These are phyloP conservation scores for Orbicella faveolata DNA, from an alignment of 64 coral and sea anemone species.

Conservation along the genomic window DNA sequence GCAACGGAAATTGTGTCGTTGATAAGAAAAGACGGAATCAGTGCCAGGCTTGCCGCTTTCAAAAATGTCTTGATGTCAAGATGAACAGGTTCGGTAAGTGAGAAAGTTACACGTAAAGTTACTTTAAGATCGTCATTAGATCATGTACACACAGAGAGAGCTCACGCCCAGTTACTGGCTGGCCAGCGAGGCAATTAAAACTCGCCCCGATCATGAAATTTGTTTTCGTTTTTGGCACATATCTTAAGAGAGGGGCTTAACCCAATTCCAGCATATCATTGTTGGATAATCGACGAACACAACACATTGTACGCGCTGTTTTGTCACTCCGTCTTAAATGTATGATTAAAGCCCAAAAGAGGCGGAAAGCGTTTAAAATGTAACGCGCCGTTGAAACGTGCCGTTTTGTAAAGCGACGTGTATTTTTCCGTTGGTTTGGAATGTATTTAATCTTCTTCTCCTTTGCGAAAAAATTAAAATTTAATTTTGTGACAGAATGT, in stretches of 20 bases:
- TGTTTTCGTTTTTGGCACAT: slow-evolving; percentile 49
- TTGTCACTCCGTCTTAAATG: background rate
- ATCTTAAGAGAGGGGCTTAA: slow-evolving; percentile 48
- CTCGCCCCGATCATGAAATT: slow-evolving; percentile 14
- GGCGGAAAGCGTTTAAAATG: slow-evolving; percentile 13
- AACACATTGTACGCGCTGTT: slow-evolving; percentile 16
- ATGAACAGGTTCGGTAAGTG: slow-evolving; percentile 99
- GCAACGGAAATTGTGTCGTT: slow-evolving; percentile 88
- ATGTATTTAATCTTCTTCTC: slow-evolving; percentile 51
- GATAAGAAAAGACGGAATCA: slow-evolving; percentile 98
- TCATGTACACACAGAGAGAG: background rate
- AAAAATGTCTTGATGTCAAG: slow-evolving; percentile 97
- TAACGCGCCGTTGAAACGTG: background rate
- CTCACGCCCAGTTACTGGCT: background rate
- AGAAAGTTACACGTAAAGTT: slow-evolving; percentile 42
- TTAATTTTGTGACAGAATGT: slow-evolving; percentile 79
- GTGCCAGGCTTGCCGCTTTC: slow-evolving; percentile 95
- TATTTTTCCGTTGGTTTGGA: background rate
- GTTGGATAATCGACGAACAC: slow-evolving; percentile 22
- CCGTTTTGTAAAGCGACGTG: background rate
- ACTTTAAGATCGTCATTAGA: slow-evolving; percentile 1
- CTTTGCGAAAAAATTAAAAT: slow-evolving; percentile 75
- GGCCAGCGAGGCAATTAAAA: slow-evolving; percentile 12
- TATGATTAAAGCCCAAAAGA: background rate
- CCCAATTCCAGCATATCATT: slow-evolving; percentile 16